Evolutionary conservation across 2,888 invertebrate genomes (phyloP).

Genomic region (Eumacrocentrus americanus): DNA sequence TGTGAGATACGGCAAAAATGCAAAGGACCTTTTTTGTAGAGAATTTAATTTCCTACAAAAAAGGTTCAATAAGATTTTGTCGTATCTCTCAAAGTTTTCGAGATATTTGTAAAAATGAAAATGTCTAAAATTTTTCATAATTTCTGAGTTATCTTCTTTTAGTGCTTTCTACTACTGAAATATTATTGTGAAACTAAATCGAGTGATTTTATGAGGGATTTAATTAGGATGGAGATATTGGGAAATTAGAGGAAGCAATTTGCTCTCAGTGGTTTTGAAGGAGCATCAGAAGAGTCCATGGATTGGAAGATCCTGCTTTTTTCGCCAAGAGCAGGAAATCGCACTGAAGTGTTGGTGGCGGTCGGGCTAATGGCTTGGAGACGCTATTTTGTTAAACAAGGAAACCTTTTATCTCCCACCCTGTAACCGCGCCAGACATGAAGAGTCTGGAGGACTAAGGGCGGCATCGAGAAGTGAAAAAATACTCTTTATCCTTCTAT

Average conservation of each 20-base stretch:
- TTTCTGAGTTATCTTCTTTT: neutral
- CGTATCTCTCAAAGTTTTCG: neutral
- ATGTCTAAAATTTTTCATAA: neutral
- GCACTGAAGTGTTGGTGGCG: constrained; percentile 51
- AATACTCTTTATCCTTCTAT: too few species aligned
- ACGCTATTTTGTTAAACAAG: constrained; percentile 60
- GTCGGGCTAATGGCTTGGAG: constrained; percentile 59
- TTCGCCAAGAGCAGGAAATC: constrained; percentile 50
- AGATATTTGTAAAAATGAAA: neutral
- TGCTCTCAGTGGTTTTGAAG: neutral
- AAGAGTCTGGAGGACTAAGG: constrained; percentile 44
- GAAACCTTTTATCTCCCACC: constrained; percentile 59
- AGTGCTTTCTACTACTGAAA: neutral
- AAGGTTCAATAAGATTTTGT: neutral
- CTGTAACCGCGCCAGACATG: constrained; percentile 34
- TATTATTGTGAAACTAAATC: neutral
- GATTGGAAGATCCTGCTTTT: neutral
- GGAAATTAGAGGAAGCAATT: neutral
- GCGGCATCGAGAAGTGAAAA: too few species aligned
- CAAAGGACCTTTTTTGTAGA: neutral
- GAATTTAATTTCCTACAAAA: neutral
- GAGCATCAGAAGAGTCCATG: neutral
- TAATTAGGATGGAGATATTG: neutral
- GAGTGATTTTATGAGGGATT: too few species aligned
- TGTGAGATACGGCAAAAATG: neutral